Conservation (phyloP, 2,888 invertebrate genomes). For the Aromia moschata region DNA sequence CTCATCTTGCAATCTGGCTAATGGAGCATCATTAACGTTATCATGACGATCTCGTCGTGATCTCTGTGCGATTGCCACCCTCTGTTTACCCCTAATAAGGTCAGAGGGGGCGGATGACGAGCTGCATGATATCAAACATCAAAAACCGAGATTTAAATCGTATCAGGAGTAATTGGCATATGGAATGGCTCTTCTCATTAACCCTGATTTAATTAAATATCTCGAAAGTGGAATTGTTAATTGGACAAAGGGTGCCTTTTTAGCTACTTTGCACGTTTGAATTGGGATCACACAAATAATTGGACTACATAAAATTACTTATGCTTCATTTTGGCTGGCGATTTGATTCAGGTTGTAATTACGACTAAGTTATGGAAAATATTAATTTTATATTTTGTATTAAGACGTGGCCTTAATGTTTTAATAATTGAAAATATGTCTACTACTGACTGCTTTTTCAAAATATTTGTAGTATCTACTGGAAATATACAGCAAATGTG, state of each 20-base stretch:
- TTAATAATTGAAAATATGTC: too few relatives aligned
- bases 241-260: constrained; percentile 9
- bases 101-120: constrained; percentile 35
- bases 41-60: constrained; percentile 46
- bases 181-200: constrained; percentile 36
- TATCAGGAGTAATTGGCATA: constrained; percentile 47
- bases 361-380: too few relatives aligned
- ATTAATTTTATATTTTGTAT: too few relatives aligned
- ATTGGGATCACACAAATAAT: too few relatives aligned
- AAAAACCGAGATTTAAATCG: constrained; percentile 50
- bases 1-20: constrained; percentile 46
- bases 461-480: too few relatives aligned
- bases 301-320: too few relatives aligned
- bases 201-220: constrained; percentile 34
- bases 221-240: constrained; percentile 20
- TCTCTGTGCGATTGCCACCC: constrained; percentile 51
- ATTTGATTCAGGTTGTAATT: too few relatives aligned
- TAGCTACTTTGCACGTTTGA: too few relatives aligned
- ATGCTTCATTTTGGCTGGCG: too few relatives aligned
- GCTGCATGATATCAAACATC: constrained; percentile 41
- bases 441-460: too few relatives aligned
- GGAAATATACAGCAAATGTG: too few relatives aligned
- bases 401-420: too few relatives aligned
- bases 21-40: constrained; percentile 53
- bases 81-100: constrained; percentile 49